phyloP scores from a whole-genome alignment of 2,113 vertebrate species.

The Bujurquina vittata region DNA sequence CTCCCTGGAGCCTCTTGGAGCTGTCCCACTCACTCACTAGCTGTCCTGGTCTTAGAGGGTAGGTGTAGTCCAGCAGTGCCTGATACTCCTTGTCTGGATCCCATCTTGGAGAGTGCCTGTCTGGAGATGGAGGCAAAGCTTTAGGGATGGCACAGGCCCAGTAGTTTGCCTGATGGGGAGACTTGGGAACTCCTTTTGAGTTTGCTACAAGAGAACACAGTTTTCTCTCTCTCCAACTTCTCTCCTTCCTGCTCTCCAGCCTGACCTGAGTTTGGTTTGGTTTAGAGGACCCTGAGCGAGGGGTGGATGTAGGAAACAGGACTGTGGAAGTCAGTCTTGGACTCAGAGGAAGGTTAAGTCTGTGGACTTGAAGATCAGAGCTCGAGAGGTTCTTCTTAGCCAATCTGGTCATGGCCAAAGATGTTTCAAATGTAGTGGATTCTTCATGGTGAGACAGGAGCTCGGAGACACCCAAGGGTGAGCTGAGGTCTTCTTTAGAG shows the following conservation, averaged over 20 bases:
- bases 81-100: conserved; percentile 89
- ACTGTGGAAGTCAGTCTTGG: conserved; percentile 67
- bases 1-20: background rate
- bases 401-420: conserved; percentile 5
- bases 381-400: conserved; percentile 52
- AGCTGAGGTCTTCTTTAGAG: conserved; percentile 33
- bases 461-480: conserved; percentile 42
- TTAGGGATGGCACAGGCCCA: conserved; percentile 90
- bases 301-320: conserved; percentile 43
- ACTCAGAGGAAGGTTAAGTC: conserved; percentile 50
- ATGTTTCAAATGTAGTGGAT: background rate
- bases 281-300: conserved; percentile 17
- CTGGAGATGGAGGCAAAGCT: conserved; percentile 80
- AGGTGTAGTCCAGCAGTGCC: conserved; percentile 91
- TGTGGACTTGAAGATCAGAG: conserved; percentile 51
- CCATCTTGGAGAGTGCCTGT: conserved; percentile 85
- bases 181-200: conserved; percentile 48
- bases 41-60: conserved; percentile 86
- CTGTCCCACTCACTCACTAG: conserved; percentile 47
- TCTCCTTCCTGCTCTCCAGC: background rate
- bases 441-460: conserved; percentile 30
- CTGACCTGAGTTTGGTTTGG: conserved; percentile 14
- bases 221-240: background rate
- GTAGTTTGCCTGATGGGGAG: conserved; percentile 83
- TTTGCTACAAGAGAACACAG: background rate